phyloP scores from a whole-genome alignment of 1,140 invertebrate species.

The Drosophila arizonae region DNA sequence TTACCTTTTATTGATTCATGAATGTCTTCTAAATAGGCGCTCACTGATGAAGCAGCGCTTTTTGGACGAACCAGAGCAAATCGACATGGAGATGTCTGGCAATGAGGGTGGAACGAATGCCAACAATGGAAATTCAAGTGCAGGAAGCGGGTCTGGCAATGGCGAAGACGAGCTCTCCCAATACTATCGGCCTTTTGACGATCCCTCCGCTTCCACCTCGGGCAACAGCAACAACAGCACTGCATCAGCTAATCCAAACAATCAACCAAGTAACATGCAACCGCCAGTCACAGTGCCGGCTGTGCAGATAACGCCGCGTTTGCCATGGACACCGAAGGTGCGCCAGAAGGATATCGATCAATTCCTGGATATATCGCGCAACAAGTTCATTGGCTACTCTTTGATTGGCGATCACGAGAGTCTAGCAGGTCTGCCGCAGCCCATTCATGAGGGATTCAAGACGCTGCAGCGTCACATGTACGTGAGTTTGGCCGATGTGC shows the following conservation, averaged over 20 bases:
- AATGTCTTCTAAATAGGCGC: slow-evolving; percentile 34
- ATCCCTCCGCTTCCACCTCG: slow-evolving; percentile 70
- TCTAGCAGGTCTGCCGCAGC: slow-evolving; percentile 95
- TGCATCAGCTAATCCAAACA: slow-evolving; percentile 76
- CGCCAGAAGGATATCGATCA: slow-evolving; percentile 95
- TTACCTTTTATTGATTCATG: neutral
- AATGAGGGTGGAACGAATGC: slow-evolving; percentile 63
- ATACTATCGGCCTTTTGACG: slow-evolving; percentile 84
- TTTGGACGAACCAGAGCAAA: slow-evolving; percentile 91
- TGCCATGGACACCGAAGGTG: slow-evolving; percentile 99
- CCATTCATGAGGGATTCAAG: slow-evolving; percentile 96
- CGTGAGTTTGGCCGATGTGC: slow-evolving; percentile 91
- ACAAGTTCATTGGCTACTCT: slow-evolving; percentile 98
- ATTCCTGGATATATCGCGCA: slow-evolving; percentile 94
- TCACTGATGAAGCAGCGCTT: slow-evolving; percentile 92
- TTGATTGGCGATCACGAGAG: slow-evolving; percentile 93
- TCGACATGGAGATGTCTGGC: slow-evolving; percentile 86
- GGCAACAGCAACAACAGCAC: slow-evolving; percentile 59
- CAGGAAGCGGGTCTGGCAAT: slow-evolving; percentile 60
- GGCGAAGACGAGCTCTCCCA: slow-evolving; percentile 84
- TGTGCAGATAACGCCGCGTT: slow-evolving; percentile 78
- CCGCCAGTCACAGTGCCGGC: slow-evolving; percentile 57
- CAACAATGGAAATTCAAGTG: slow-evolving; percentile 50
- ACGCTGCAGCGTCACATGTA: slow-evolving; percentile 95
- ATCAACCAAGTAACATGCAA: slow-evolving; percentile 65